Percentiles rank a stretch among this genome's conserved stretches.
Evolutionary conservation across 2,888 invertebrate genomes (phyloP).

Genomic region (Amiota minor): DNA sequence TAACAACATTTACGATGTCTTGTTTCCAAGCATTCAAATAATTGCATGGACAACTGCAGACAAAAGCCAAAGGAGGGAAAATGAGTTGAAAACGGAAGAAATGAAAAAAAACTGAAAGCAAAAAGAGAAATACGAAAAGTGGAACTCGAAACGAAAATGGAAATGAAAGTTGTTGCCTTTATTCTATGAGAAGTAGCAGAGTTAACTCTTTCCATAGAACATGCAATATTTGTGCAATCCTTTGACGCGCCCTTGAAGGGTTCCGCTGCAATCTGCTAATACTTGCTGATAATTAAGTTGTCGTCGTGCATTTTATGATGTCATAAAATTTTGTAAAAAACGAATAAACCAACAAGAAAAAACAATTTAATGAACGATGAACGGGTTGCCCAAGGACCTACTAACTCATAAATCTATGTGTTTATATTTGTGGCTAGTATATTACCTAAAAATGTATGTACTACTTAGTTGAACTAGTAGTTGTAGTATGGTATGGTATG

Average conservation of each 20-base stretch:
- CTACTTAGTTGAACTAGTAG: neutral
- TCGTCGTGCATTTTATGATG: neutral
- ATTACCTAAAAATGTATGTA: conserved; percentile 2
- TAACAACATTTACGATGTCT: too few species aligned
- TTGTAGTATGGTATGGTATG: neutral
- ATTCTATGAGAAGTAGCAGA: conserved; percentile 17
- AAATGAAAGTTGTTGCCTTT: too few species aligned
- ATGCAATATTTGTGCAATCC: conserved; percentile 71
- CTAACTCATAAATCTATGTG: neutral
- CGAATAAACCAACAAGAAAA: too few species aligned
- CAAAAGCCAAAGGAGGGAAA: too few species aligned
- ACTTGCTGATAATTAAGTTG: neutral
- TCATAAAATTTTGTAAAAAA: neutral
- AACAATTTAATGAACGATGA: neutral
- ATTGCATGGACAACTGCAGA: too few species aligned
- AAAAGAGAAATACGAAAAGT: too few species aligned
- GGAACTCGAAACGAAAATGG: too few species aligned
- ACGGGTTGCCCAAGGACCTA: neutral
- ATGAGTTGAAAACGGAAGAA: neutral
- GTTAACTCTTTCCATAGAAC: conserved; percentile 43
- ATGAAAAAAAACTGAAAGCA: conserved; percentile 42
- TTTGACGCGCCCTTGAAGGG: conserved; percentile 59
- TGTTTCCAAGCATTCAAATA: too few species aligned
- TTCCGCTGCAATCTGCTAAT: conserved; percentile 26
- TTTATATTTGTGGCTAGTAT: neutral